Evolutionary conservation across 1,140 invertebrate species (phyloP).

Genomic region (Drosophila equinoxialis): DNA sequence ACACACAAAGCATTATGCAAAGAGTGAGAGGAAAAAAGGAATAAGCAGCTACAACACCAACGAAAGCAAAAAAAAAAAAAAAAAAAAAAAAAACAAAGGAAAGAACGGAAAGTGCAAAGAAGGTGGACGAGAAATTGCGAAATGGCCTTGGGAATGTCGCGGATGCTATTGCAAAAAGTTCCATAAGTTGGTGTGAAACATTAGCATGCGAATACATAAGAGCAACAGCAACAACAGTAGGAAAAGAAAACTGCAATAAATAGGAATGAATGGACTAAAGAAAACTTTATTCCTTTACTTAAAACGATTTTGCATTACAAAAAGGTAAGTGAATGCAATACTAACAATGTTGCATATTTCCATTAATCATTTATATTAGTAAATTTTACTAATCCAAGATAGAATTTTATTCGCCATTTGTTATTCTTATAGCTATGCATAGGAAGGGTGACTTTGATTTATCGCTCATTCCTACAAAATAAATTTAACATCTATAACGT

Average conservation of each 20-base stretch:
- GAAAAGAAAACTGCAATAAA: slow-evolving; percentile 33
- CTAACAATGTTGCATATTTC: not conserved
- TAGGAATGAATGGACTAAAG: slow-evolving; percentile 33
- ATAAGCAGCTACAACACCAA: slow-evolving; percentile 4
- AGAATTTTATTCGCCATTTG: not conserved
- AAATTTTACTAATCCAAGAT: slow-evolving; percentile 3
- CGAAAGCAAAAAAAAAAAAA: not conserved
- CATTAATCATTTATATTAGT: slow-evolving; percentile 5
- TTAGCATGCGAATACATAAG: slow-evolving; percentile 71
- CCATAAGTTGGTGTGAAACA: slow-evolving; percentile 71
- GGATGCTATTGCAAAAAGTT: slow-evolving; percentile 64
- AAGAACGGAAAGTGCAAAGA: not conserved
- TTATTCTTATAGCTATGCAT: no score
- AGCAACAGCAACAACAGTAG: slow-evolving; percentile 31
- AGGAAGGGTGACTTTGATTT: no score
- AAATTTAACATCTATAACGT: no score
- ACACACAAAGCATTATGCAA: slow-evolving; percentile 58
- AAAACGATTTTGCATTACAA: slow-evolving; percentile 19
- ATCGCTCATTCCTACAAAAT: no score
- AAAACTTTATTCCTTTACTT: not conserved
- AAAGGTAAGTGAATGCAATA: slow-evolving; percentile 10
- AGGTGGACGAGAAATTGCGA: slow-evolving; percentile 15
- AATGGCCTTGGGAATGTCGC: slow-evolving; percentile 46
- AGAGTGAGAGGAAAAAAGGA: slow-evolving; percentile 26
- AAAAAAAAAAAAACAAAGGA: not conserved